Percentiles rank a stretch among this genome's conserved stretches.
These are phyloP conservation scores for Podarcis muralis DNA, from an alignment of 2,113 vertebrate species.

Conservation along the genomic window DNA sequence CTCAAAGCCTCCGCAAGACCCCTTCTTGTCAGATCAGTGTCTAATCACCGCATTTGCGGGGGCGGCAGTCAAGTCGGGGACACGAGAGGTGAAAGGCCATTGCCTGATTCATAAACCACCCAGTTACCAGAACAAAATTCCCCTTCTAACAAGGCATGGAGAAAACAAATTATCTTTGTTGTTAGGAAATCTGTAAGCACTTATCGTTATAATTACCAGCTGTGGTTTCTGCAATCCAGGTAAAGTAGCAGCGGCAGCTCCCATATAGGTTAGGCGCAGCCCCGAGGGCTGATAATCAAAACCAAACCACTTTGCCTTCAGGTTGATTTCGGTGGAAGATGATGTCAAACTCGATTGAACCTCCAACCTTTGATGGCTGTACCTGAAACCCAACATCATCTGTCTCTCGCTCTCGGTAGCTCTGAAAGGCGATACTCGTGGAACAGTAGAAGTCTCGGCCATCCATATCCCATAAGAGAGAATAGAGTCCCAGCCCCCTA, in stretches of 20 bases:
- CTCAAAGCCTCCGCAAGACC: neutral
- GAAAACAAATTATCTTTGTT: conserved; percentile 83
- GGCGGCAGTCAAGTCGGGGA: conserved; percentile 55
- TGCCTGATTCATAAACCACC: conserved; percentile 71
- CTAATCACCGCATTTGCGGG: conserved; percentile 57
- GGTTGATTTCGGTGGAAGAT: conserved; percentile 60
- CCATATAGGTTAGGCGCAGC: conserved; percentile 61
- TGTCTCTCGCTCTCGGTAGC: conserved; percentile 69
- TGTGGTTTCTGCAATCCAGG: conserved; percentile 74
- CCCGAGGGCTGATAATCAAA: conserved; percentile 74
- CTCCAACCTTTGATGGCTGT: conserved; percentile 67
- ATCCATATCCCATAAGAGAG: conserved; percentile 7
- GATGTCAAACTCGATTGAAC: conserved; percentile 71
- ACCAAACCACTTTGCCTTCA: conserved; percentile 69
- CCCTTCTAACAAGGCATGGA: conserved; percentile 78
- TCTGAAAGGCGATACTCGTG: conserved; percentile 65
- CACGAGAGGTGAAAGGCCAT: conserved; percentile 72
- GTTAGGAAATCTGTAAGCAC: conserved; percentile 82
- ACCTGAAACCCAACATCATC: conserved; percentile 68
- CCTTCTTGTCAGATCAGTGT: conserved; percentile 59
- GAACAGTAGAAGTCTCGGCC: conserved; percentile 42
- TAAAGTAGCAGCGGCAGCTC: conserved; percentile 69
- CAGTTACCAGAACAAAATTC: conserved; percentile 73
- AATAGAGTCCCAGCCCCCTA: neutral
- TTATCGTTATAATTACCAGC: conserved; percentile 80